Evolutionary conservation across 2,797 vertebrate species (phyloP).

Genomic region (Sebastes baramenuke): DNA sequence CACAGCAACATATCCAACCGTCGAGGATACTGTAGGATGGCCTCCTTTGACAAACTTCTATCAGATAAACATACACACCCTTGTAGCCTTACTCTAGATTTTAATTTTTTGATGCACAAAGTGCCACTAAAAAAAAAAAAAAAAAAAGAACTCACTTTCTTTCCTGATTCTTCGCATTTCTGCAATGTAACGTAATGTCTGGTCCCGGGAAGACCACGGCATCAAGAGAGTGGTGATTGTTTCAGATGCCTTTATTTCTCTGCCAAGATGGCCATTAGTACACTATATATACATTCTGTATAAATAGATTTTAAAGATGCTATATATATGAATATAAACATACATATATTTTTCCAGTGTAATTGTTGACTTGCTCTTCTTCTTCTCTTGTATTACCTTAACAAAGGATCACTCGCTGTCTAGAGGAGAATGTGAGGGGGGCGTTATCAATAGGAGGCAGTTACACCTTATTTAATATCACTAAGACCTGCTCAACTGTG

Average conservation of each 20-base stretch:
- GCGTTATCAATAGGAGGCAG: slow-evolving; percentile 71
- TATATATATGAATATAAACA: slow-evolving; percentile 88
- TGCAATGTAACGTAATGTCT: slow-evolving; percentile 75
- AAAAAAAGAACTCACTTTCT: slow-evolving; percentile 70
- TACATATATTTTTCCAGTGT: slow-evolving; percentile 90
- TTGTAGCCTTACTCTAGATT: slow-evolving; percentile 89
- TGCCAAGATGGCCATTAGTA: slow-evolving; percentile 85
- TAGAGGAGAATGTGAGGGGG: slow-evolving; percentile 75
- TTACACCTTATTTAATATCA: slow-evolving; percentile 70
- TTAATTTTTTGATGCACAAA: slow-evolving; percentile 87
- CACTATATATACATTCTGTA: slow-evolving; percentile 87
- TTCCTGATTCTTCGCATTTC: slow-evolving; percentile 81
- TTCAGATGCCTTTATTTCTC: slow-evolving; percentile 87
- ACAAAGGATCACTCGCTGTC: slow-evolving; percentile 75
- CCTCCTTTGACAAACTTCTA: slow-evolving; percentile 77
- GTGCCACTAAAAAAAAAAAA: slow-evolving; percentile 78
- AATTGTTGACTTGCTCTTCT: slow-evolving; percentile 84
- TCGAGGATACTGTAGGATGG: slow-evolving; percentile 65
- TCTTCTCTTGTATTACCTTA: slow-evolving; percentile 81
- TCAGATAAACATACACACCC: slow-evolving; percentile 82
- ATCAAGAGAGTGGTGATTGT: slow-evolving; percentile 79
- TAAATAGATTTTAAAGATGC: slow-evolving; percentile 84
- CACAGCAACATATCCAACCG: slow-evolving; percentile 52
- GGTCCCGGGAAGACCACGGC: slow-evolving; percentile 69
- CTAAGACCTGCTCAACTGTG: slow-evolving; percentile 83